Percentiles rank a stretch among this genome's conserved stretches.
Evolutionary conservation across 2,888 invertebrate species (phyloP).

Genomic region (Platycnemis pennipes): DNA sequence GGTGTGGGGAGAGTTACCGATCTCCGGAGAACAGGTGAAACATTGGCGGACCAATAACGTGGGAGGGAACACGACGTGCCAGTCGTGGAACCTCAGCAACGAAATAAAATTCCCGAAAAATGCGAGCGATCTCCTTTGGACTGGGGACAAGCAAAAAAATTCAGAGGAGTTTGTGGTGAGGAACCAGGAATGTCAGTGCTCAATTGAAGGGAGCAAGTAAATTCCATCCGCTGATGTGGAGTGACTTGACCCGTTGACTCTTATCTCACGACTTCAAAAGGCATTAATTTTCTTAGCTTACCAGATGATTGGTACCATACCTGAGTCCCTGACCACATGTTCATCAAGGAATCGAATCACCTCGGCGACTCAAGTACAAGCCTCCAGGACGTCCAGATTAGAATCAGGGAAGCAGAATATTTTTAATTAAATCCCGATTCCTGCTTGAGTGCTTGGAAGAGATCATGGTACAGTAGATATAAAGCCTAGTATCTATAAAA

Average conservation of each 20-base stretch:
- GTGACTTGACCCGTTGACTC: background rate
- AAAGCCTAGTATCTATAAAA: no score
- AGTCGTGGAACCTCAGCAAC: background rate
- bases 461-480: no score
- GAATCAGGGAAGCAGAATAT: no score
- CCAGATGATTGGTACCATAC: no score
- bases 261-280: background rate
- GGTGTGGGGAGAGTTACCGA: constrained; percentile 1
- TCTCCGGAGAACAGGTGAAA: background rate
- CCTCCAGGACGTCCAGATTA: no score
- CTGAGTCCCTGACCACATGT: no score
- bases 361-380: no score
- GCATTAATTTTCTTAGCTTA: no score
- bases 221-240: background rate
- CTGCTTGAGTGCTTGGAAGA: no score
- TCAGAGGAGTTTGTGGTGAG: background rate
- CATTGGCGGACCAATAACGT: background rate
- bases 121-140: background rate
- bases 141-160: background rate
- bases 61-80: background rate
- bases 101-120: background rate
- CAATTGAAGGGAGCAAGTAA: background rate
- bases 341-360: no score
- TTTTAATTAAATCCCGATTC: no score
- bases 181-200: background rate